Evolutionary conservation across 2,797 vertebrate genomes (phyloP).

Genomic region (Parotocinclus haroldoi): DNA sequence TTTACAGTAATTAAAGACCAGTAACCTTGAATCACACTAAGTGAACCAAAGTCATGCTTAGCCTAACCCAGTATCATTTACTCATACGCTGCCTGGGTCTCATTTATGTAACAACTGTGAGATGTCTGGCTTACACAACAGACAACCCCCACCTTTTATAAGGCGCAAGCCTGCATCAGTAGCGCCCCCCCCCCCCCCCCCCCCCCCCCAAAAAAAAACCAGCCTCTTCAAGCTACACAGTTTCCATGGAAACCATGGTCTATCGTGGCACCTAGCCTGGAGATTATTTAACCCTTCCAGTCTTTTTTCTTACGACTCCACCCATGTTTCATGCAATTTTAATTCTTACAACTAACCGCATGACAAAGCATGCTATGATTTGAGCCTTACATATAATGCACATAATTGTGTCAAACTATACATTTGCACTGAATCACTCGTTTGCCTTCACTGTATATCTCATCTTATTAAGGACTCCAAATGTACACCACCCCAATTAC

Average conservation of each 20-base stretch:
- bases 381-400: too few species aligned
- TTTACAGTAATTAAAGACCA: conserved; percentile 29
- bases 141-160: conserved; percentile 22
- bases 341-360: neutral
- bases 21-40: conserved; percentile 2
- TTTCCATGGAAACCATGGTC: conserved; percentile 47
- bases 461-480: conserved; percentile 1
- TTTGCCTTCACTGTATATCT: neutral
- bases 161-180: conserved; percentile 17
- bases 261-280: conserved; percentile 24
- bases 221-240: conserved; percentile 40
- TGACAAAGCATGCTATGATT: neutral
- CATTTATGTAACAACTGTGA: conserved; percentile 1
- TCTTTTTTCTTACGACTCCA: neutral
- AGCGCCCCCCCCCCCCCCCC: too few species aligned
- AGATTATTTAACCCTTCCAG: conserved; percentile 45
- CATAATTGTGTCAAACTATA: neutral
- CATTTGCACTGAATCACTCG: neutral
- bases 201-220: conserved; percentile 32
- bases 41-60: neutral
- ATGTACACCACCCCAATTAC: conserved; percentile 26
- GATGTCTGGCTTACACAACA: conserved; percentile 44
- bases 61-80: neutral
- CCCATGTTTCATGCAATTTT: neutral
- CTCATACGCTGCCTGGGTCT: neutral